phyloP scores from a whole-genome alignment of 64 coral and sea anemone species.

The Stichodactyla mertensii region DNA sequence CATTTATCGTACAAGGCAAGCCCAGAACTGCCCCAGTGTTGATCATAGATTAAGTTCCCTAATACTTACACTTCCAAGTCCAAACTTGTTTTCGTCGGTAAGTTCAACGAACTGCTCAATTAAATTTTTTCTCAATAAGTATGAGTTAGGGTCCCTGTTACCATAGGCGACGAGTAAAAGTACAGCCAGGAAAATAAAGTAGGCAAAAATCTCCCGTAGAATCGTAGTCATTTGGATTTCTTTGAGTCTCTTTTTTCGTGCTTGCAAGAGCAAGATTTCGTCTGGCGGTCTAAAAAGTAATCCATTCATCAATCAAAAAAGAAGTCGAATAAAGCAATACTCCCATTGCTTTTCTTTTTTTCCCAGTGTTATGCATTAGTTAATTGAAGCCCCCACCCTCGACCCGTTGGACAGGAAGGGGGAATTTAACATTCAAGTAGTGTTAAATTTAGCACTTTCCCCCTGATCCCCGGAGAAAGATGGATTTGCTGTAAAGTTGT shows the following conservation, averaged over 20 bases:
- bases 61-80: slow-evolving; percentile 6
- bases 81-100: not conserved
- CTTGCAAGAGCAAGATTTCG: slow-evolving; percentile 38
- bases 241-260: slow-evolving; percentile 58
- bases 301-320: not conserved
- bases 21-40: too few species aligned
- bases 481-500: too few species aligned
- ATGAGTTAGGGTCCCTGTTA: slow-evolving; percentile 69
- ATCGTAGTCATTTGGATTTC: slow-evolving; percentile 67
- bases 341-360: too few species aligned
- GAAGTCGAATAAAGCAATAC: not conserved
- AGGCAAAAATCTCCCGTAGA: slow-evolving; percentile 70
- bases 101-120: slow-evolving; percentile 53
- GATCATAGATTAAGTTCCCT: not conserved
- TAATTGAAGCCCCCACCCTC: too few species aligned
- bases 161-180: slow-evolving; percentile 75
- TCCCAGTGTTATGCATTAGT: too few species aligned
- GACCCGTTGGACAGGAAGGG: too few species aligned
- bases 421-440: too few species aligned
- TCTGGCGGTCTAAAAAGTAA: slow-evolving; percentile 50
- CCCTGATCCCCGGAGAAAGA: too few species aligned
- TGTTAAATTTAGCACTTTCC: too few species aligned
- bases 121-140: slow-evolving; percentile 69
- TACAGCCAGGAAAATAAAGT: slow-evolving; percentile 61
- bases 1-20: too few species aligned